Base-by-base conservation (phyloP, 2,888 invertebrate species). In the Himalopsyche tibetana region DNA sequence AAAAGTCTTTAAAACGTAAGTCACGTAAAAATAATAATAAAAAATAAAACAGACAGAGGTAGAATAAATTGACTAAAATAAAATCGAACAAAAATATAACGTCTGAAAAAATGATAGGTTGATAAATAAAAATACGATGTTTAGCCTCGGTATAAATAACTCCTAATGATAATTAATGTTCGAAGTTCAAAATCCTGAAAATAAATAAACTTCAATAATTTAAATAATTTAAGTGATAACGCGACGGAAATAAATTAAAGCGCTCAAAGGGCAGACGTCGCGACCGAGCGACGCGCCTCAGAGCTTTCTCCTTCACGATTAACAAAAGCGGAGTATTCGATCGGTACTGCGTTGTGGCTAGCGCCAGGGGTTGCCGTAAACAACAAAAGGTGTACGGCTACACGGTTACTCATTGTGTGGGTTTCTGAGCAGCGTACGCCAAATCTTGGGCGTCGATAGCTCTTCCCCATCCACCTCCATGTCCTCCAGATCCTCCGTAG, bases 381-480 rank as follows among this genome's bases (percentile, higher is more conserved):
- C 74, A 74, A 74, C 74, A 38, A 28, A 82, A 28, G 56, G 55
- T 36, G 51, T 81, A 63, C 74, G 80, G 74, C 51, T 55, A 55
- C 28, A 40, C 79, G 38, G 5, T 74, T 55, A 90, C 89, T 88
- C 90, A 91, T 90, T 92, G 92, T 90, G 93, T 93, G 89, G 95
- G 95, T 91, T 95, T 95, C 91, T 97, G 97, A 89, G 95, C 96
- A 89, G 95, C 94, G 92, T 97, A 97, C 88, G 97, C 97, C 91
- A 97, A 92, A 90, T 95, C 95, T 91, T 97, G 97, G 88, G 96
- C 95, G 88, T 95, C 95, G 88, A 95, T 91, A 86, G 96, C 96
- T 89, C 97, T 94, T 85, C 96, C 97, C 97, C 97, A 97, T n/a
- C 94, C 94, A 19, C 94, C 95, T 56, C 93, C 93, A 80, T 92